Evolutionary conservation across 92 coral and sea anemone genomes (phyloP), one percentile per base, ranked within the genome.

Genomic region (Phymanthus crucifer): DNA sequence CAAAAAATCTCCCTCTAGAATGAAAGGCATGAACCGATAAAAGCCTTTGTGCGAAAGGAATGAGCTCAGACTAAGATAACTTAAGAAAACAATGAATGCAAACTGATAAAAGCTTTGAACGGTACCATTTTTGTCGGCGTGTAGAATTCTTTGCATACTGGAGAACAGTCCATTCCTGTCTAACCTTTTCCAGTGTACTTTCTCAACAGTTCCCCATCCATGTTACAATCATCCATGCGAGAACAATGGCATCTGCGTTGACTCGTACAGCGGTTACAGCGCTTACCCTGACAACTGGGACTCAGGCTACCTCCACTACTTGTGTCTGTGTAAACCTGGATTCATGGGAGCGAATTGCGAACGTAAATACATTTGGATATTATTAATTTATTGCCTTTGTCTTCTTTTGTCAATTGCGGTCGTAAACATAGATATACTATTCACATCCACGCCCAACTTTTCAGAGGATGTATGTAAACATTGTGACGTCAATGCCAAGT

Each of bases 191-290:
- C 1, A n/a, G 2, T 71, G 0, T 21, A 21, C 6, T 72, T 65
- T 34, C 24, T 69, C 74, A 50, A 9, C 78, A 96, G 99, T 96
- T 40, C 99, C 99, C 58, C 91, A 96, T 78, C 99, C 99, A 6
- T 96, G 99, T 40, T 86, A 77, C 85, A 89, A 88, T 45, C 87
- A 81, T 46, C 99, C 99, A 8, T 96, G 99, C 70, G 83, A 84
- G 71, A 96, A 96, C 75, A 91, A 91, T 13, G 99, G 96, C 32
- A 81, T 96, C 71, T 96, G 99, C 64, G 89, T 96, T 40, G 99
- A 96, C 74, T 96, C 99, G 68, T 96, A 88, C 93, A 93, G 98
- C 50, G 99, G 99, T 26, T 96, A 93, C 85, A 87, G 85, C 80
- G 85, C 95, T 11, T 96, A 90, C 61, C 99, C 99, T 40, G 88